Evolutionary conservation across 2,888 invertebrate species (phyloP).

Genomic region (Pheosia gnoma): DNA sequence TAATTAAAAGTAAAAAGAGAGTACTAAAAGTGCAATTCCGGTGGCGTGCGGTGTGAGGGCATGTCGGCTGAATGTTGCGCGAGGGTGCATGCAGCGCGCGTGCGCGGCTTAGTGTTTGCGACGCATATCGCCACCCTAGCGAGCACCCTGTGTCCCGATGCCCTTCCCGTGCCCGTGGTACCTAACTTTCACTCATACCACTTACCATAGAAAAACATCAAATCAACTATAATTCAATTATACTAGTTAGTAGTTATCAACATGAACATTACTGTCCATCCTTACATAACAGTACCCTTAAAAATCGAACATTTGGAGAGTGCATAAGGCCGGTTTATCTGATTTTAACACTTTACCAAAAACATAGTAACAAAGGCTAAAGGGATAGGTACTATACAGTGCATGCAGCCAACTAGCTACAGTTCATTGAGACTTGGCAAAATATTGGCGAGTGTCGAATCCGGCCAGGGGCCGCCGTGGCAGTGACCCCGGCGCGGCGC

Average conservation of each 20-base stretch:
- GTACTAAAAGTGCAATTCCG: conserved; percentile 6
- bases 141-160: conserved; percentile 72
- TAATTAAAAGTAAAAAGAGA: not conserved
- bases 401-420: conserved; percentile 3
- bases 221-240: too few relatives aligned
- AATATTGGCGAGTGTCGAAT: conserved; percentile 62
- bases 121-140: conserved; percentile 41
- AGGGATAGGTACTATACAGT: not conserved
- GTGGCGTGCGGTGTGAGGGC: conserved; percentile 51
- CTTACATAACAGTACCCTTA: too few relatives aligned
- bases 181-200: conserved; percentile 73
- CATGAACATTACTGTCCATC: too few relatives aligned
- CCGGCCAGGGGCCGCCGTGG: conserved; percentile 80
- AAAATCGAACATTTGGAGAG: not conserved
- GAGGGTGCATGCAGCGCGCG: conserved; percentile 52
- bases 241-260: too few relatives aligned
- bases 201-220: not conserved
- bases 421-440: conserved; percentile 68
- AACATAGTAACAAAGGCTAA: not conserved
- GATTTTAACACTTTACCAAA: not conserved
- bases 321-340: not conserved
- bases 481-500: conserved; percentile 86
- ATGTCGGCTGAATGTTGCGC: conserved; percentile 36
- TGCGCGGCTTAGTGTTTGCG: conserved; percentile 42
- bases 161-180: conserved; percentile 70